A percentile compares a stretch with the other conserved stretches of the same genome.
phyloP scores from a whole-genome alignment of 2,797 vertebrate species.

The Coluber constrictor region DNA sequence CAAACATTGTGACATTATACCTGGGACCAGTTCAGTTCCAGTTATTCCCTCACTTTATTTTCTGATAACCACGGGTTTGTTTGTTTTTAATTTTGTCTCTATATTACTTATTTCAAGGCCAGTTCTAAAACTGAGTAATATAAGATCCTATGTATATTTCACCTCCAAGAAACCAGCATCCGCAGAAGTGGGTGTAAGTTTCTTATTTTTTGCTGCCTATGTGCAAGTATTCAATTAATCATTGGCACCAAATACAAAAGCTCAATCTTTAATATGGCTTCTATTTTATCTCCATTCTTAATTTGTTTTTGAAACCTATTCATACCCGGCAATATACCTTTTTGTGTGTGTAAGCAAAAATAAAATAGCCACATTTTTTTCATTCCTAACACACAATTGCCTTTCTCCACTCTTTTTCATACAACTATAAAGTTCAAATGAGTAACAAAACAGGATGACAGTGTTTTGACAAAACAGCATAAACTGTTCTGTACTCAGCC shows the following conservation, averaged over 20 bases:
- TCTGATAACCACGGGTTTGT: background rate
- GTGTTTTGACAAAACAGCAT: slow-evolving; percentile 15
- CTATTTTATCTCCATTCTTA: background rate
- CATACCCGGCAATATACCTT: background rate
- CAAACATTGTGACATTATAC: background rate
- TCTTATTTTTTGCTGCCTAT: background rate
- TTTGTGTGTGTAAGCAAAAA: background rate
- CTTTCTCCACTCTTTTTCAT: background rate
- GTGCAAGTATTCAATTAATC: background rate
- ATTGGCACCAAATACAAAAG: background rate
- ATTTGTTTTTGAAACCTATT: background rate
- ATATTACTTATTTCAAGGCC: background rate
- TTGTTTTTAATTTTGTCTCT: background rate
- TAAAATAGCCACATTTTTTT: background rate
- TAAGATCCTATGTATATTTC: background rate
- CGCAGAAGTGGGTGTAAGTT: background rate
- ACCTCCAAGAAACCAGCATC: background rate
- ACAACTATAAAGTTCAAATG: background rate
- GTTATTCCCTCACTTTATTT: background rate
- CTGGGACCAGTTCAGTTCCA: background rate
- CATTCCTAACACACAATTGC: background rate
- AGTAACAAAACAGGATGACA: background rate
- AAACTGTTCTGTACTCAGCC: slow-evolving; percentile 9
- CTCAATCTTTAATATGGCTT: background rate
- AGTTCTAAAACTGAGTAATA: background rate